phyloP scores from a whole-genome alignment of 2,797 vertebrate species.

The Otolemur crassicaudatus region DNA sequence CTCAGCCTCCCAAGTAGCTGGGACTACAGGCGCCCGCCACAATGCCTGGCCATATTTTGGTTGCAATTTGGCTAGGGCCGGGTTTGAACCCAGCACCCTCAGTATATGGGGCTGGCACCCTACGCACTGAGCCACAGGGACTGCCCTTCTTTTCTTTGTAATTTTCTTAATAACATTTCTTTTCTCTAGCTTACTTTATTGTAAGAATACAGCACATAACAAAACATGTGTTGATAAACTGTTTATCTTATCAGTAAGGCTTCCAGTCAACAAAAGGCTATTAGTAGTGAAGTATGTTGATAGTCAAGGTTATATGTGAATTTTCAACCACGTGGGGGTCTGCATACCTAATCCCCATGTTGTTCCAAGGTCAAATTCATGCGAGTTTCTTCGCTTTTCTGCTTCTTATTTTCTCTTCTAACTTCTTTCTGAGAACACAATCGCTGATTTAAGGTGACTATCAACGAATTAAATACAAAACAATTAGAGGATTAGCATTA shows the following conservation, averaged over 20 bases:
- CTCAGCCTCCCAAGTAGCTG: too few species aligned
- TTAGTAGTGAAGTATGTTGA: not conserved
- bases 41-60: too few species aligned
- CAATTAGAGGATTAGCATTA: not conserved
- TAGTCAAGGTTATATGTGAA: not conserved
- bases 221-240: not conserved
- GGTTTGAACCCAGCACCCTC: too few species aligned
- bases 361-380: not conserved
- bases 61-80: too few species aligned
- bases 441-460: not conserved
- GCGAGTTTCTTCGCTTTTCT: not conserved
- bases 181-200: not conserved
- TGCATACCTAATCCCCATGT: not conserved
- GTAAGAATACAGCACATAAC: not conserved
- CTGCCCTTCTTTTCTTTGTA: not conserved
- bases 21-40: too few species aligned
- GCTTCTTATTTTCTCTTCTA: not conserved
- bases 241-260: not conserved
- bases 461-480: slow-evolving; percentile 34
- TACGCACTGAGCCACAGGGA: too few species aligned
- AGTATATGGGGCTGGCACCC: too few species aligned
- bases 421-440: slow-evolving; percentile 44
- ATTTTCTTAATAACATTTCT: not conserved
- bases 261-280: not conserved
- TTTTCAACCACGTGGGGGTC: not conserved